phyloP scores from a whole-genome alignment of 2,113 vertebrate genomes.

The Caracal caracal region DNA sequence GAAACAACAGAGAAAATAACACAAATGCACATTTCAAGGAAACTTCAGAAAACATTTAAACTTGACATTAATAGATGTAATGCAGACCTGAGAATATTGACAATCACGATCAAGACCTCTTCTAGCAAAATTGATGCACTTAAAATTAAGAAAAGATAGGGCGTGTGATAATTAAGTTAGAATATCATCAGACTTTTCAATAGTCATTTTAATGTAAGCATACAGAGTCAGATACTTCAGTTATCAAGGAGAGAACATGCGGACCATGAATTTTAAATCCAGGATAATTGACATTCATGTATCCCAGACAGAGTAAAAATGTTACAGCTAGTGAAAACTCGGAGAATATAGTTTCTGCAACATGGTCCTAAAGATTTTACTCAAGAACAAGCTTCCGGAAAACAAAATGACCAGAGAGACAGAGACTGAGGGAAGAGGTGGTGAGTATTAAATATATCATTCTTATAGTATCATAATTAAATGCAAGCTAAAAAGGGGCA shows the following conservation, averaged over 20 bases:
- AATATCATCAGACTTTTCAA: not conserved
- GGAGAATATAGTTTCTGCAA: not conserved
- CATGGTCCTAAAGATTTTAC: not conserved
- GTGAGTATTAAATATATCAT: not conserved
- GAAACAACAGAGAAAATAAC: slow-evolving; percentile 5
- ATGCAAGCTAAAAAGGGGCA: not conserved
- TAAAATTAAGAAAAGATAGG: not conserved
- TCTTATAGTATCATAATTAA: not conserved
- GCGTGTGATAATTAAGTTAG: not conserved
- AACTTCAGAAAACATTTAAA: not conserved
- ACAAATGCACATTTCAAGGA: not conserved
- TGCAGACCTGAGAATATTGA: not conserved
- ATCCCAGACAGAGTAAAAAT: not conserved
- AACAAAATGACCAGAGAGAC: not conserved
- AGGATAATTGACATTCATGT: not conserved
- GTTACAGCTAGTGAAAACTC: not conserved
- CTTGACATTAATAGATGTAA: not conserved
- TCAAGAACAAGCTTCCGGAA: not conserved
- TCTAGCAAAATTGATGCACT: not conserved
- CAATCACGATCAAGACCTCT: not conserved
- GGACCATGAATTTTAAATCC: not conserved
- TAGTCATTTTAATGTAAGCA: not conserved
- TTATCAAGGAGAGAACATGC: not conserved
- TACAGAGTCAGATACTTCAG: not conserved
- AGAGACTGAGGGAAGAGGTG: not conserved